Evolutionary conservation across 1,140 invertebrate genomes (phyloP).

Genomic region (Sipha flava): DNA sequence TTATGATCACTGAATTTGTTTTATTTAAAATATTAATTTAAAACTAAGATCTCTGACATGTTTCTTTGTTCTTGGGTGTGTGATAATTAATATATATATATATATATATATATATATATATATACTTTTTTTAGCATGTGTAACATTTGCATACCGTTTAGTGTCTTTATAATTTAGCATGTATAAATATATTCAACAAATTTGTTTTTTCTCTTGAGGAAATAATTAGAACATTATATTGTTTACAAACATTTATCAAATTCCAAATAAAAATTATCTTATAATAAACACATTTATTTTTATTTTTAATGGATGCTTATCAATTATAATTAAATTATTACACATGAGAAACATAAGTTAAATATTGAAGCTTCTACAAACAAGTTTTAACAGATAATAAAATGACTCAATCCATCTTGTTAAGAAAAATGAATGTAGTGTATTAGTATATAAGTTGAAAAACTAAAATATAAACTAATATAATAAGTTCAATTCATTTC

Average conservation of each 20-base stretch:
- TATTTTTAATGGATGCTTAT: background rate
- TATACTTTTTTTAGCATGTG: background rate
- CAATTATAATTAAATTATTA: background rate
- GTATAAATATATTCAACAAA: background rate
- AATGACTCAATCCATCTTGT: background rate
- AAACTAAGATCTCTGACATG: conserved; percentile 1
- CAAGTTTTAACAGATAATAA: background rate
- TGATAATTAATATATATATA: background rate
- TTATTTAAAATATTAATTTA: background rate
- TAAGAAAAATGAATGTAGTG: background rate
- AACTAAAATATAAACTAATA: background rate
- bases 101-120: background rate
- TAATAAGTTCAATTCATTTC: background rate
- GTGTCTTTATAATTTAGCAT: background rate
- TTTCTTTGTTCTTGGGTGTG: conserved; percentile 8
- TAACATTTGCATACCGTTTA: background rate
- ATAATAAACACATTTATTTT: background rate
- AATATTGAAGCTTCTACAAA: background rate
- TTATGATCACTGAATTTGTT: background rate
- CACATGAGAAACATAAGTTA: background rate
- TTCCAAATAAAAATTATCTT: background rate
- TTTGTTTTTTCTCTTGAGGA: background rate
- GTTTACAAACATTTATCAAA: background rate
- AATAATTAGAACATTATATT: background rate
- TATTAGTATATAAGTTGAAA: background rate